Percentiles rank a stretch among this genome's conserved stretches.
phyloP scores from a whole-genome alignment of 2,113 vertebrate species.

The Leptocoma aspasia region DNA sequence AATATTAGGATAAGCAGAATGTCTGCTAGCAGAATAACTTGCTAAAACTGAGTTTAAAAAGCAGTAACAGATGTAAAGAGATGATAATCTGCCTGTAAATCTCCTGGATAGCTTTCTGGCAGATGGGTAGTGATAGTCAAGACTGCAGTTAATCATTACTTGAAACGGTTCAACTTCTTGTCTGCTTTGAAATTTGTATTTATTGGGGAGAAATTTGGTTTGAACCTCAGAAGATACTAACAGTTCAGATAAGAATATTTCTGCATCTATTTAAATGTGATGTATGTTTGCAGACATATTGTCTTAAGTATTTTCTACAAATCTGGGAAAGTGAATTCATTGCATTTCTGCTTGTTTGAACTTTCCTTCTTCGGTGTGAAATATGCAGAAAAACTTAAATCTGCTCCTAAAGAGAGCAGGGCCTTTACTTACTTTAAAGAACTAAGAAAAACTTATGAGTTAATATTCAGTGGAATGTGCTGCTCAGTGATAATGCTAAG shows the following conservation, averaged over 20 bases:
- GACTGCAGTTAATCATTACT: background rate
- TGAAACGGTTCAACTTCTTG: background rate
- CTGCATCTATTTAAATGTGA: background rate
- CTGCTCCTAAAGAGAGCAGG: background rate
- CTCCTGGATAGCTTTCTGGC: background rate
- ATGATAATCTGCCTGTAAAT: background rate
- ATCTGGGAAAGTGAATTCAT: background rate
- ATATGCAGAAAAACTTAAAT: background rate
- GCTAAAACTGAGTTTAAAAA: background rate
- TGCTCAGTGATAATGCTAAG: background rate
- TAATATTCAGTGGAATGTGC: background rate
- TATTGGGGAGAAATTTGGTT: background rate
- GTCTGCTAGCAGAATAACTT: background rate
- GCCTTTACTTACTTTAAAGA: background rate
- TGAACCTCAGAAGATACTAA: background rate
- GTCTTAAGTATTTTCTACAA: background rate
- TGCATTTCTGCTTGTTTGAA: conserved; percentile 8
- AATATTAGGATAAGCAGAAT: background rate
- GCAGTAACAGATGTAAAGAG: background rate
- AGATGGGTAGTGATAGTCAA: background rate
- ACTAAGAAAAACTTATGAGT: background rate
- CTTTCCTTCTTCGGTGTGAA: background rate
- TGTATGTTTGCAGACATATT: background rate
- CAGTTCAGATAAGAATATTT: conserved; percentile 13
- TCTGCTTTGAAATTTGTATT: background rate